These are phyloP conservation scores for Odontocolon sp. DNA, from an alignment of 2,888 invertebrate genomes.

Conservation along the genomic window DNA sequence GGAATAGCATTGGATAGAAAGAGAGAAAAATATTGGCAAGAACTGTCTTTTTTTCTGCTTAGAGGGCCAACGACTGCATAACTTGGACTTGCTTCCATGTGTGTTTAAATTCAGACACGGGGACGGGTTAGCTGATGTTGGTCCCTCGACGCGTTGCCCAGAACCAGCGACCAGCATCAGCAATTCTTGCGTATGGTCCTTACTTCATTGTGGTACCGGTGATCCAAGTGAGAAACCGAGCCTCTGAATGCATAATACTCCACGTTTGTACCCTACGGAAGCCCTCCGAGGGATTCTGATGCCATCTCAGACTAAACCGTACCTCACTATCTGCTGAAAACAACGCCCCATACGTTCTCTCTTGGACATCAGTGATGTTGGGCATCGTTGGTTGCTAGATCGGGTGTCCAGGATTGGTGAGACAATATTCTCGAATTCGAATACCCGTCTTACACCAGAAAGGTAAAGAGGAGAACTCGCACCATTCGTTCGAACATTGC, in stretches of 20 bases:
- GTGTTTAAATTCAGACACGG: too few relatives aligned
- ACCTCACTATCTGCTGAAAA: not conserved
- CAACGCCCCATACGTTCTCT: too few relatives aligned
- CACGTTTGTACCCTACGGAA: conserved; percentile 7
- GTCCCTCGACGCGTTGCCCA: too few relatives aligned
- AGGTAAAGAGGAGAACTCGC: not conserved
- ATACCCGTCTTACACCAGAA: not conserved
- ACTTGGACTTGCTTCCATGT: too few relatives aligned
- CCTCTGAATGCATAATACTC: conserved; percentile 3
- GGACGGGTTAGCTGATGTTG: too few relatives aligned
- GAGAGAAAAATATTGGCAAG: too few relatives aligned
- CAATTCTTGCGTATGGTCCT: not conserved
- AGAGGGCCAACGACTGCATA: too few relatives aligned
- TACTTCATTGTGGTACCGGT: conserved; percentile 22
- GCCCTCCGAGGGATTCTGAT: conserved; percentile 18
- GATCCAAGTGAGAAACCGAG: conserved; percentile 25
- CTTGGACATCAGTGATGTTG: too few relatives aligned
- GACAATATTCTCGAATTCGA: conserved; percentile 24
- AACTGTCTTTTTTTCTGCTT: too few relatives aligned
- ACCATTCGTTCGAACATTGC: not conserved
- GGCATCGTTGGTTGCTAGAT: not conserved
- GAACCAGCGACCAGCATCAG: too few relatives aligned
- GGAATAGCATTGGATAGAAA: not conserved
- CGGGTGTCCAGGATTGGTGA: conserved; percentile 13
- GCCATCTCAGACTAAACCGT: conserved; percentile 16